Base-by-base conservation (phyloP, 2,888 invertebrate species). In the Drosophila phalerata region DNA sequence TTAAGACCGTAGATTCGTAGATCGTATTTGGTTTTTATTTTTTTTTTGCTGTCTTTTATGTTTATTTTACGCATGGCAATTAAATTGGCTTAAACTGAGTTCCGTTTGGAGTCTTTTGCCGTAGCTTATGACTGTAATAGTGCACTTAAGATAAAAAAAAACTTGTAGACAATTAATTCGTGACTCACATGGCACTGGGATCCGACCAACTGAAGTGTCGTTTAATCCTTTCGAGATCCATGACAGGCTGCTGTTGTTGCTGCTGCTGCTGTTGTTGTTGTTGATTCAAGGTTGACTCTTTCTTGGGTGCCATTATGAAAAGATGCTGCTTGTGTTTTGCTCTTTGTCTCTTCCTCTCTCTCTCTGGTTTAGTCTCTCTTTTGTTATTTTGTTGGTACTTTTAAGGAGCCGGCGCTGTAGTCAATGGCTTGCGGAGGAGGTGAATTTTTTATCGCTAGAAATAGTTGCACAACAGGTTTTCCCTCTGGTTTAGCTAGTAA, bases 201-300 rank as follows among this genome's bases (percentile, higher is more conserved):
- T 91, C 91, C 53, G 92, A 92, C 92, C 92, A 92, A 74, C 92
- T 92, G 70, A 92, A 92, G 68, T 91, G 91, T 22, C 90, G 91
- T 67, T 90, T 90, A 51, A 92, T 88, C 77, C 88, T 91, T 72
- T 91, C 91, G 15, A 90, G 85, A 74, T 91, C 92, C 79, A 91
- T 73, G 30, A 71, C 80, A 25, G 81, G 84, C 66, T 69, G 73
- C 2, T 77, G 79, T 22, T 81, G 84, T 15, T 69, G 81, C 8
- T 78, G 75, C 11, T 78, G 71, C 32, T 77, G 75, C 28, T 58
- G 69, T 13, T 73, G 67, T 8, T 65, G 73, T 19, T 77, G 85
- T 34, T 66, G 79, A 74, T 69, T 82, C 78, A 86, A 85, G 85
- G 87, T 85, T 77, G 80, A 47, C 62, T 90, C 90, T 75, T 85